phyloP scores from a whole-genome alignment of 37 sponge, comb jelly and placozoan species.

The Mnemiopsis leidyi region DNA sequence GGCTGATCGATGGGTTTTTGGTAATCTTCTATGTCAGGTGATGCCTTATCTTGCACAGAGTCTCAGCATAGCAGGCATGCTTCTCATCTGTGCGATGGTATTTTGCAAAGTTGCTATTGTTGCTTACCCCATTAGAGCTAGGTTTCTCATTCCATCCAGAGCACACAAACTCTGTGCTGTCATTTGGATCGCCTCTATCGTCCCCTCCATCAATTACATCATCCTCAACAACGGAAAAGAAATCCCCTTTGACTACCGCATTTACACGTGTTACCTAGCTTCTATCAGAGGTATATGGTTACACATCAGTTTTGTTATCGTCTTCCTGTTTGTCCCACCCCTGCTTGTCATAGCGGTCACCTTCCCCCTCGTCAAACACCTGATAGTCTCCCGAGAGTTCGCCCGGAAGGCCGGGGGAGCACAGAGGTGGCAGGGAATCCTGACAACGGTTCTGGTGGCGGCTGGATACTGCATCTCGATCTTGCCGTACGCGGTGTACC shows the following conservation, averaged over 20 bases:
- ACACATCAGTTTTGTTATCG: background rate
- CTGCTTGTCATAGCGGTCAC: background rate
- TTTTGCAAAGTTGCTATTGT: background rate
- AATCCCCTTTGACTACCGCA: background rate
- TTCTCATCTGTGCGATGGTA: background rate
- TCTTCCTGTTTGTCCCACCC: background rate
- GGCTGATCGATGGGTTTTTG: background rate
- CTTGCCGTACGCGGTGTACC: background rate
- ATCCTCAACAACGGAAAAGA: background rate
- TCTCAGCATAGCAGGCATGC: background rate
- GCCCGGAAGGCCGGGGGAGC: background rate
- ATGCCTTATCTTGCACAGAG: background rate
- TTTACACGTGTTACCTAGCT: background rate
- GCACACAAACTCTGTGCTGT: background rate
- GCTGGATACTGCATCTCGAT: background rate
- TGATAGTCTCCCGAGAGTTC: background rate
- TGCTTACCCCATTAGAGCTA: background rate
- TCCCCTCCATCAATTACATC: background rate
- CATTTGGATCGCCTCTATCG: background rate
- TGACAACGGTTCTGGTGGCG: background rate
- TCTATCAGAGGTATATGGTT: background rate
- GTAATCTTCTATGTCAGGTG: background rate
- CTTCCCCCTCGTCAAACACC: background rate
- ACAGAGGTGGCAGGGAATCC: background rate
- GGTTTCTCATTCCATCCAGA: background rate